Percentiles rank a stretch among this genome's conserved stretches.
Evolutionary conservation across 2,113 vertebrate genomes (phyloP).

Genomic region (Trichomycterus rosablanca): DNA sequence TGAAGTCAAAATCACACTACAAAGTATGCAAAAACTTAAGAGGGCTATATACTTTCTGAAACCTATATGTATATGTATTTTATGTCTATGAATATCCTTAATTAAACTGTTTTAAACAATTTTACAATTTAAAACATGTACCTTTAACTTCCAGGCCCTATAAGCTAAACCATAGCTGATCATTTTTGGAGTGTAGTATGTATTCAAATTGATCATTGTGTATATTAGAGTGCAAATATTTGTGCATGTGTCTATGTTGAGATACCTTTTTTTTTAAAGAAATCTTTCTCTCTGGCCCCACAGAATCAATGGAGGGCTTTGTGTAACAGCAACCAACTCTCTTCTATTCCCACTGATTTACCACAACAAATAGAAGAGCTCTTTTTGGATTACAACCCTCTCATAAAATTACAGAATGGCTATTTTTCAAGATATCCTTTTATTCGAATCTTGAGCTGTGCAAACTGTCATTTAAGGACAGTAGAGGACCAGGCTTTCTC

Average conservation of each 20-base stretch:
- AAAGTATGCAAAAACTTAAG: too few relatives aligned
- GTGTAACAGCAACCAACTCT: constrained; percentile 67
- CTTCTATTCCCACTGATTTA: constrained; percentile 66
- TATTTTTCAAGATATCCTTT: constrained; percentile 68
- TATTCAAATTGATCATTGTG: too few relatives aligned
- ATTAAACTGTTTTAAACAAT: too few relatives aligned
- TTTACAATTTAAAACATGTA: too few relatives aligned
- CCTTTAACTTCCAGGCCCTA: too few relatives aligned
- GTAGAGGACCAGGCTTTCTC: constrained; percentile 65
- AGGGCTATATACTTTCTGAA: too few relatives aligned
- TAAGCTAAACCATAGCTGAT: too few relatives aligned
- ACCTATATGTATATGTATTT: too few relatives aligned
- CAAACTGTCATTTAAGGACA: constrained; percentile 66
- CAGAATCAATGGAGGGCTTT: constrained; percentile 68
- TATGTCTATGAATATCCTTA: too few relatives aligned
- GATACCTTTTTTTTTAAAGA: not conserved
- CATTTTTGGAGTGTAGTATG: too few relatives aligned
- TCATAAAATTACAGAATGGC: constrained; percentile 66
- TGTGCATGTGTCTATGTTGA: not conserved
- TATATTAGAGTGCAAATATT: not conserved
- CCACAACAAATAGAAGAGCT: constrained; percentile 62
- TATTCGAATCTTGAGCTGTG: constrained; percentile 74
- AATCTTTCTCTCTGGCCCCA: constrained; percentile 25
- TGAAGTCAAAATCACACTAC: too few relatives aligned
- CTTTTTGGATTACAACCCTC: constrained; percentile 77